Percentiles rank a stretch among this genome's conserved stretches.
Evolutionary conservation across 2,888 invertebrate genomes (phyloP).

Genomic region (Oeneis ivallda): DNA sequence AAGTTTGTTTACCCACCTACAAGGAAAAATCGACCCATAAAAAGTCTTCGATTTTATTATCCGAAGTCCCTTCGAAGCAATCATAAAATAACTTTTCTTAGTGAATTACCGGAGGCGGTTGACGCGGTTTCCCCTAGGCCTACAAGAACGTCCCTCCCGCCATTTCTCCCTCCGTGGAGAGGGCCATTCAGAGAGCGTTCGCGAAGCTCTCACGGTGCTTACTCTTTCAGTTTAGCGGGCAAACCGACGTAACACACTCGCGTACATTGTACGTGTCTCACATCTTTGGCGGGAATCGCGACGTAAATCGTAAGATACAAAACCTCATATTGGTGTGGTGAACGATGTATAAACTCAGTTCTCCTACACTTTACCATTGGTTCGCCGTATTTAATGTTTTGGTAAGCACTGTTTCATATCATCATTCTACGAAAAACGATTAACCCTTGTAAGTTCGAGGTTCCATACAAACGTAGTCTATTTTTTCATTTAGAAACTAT

Average conservation of each 20-base stretch:
- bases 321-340: constrained; percentile 54
- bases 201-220: constrained; percentile 75
- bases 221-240: constrained; percentile 76
- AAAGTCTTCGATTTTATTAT: constrained; percentile 3
- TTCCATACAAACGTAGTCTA: too few species aligned
- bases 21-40: neutral
- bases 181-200: constrained; percentile 78
- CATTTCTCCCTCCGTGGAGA: constrained; percentile 74
- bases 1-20: neutral
- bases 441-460: too few species aligned
- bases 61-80: constrained; percentile 46
- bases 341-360: constrained; percentile 49
- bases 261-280: constrained; percentile 50
- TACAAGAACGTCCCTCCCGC: constrained; percentile 76
- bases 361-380: constrained; percentile 22
- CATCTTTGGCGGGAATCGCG: constrained; percentile 68
- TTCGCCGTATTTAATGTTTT: constrained; percentile 29
- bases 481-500: too few species aligned
- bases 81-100: constrained; percentile 80
- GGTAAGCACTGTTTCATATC: constrained; percentile 26
- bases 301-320: constrained; percentile 47
- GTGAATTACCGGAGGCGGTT: constrained; percentile 78
- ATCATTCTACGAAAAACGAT: neutral
- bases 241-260: constrained; percentile 67
- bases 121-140: constrained; percentile 79